A percentile compares a stretch with the other conserved stretches of the same genome.
Evolutionary conservation across 2,113 vertebrate species (phyloP).

Genomic region (Perccottus glenii): DNA sequence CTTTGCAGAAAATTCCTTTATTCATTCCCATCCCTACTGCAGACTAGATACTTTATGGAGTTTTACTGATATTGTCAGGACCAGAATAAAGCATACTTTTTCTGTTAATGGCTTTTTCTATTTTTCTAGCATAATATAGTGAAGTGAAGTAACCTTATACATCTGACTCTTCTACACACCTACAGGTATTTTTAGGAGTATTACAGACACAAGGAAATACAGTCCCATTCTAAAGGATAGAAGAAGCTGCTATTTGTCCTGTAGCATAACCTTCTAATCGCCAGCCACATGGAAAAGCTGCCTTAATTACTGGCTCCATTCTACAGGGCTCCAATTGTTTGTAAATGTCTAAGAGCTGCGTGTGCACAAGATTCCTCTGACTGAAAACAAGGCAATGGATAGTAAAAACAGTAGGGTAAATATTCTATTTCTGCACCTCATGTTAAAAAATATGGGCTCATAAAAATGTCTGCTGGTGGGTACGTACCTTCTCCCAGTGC

Average conservation of each 20-base stretch:
- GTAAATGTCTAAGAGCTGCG: slow-evolving; percentile 5
- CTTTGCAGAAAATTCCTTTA: slow-evolving; percentile 27
- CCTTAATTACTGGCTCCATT: slow-evolving; percentile 52
- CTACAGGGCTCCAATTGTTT: slow-evolving; percentile 18
- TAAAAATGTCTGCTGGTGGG: neutral
- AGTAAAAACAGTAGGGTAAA: neutral
- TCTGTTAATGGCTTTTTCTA: no score
- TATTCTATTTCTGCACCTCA: neutral
- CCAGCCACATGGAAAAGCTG: slow-evolving; percentile 45
- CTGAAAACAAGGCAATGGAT: slow-evolving; percentile 13
- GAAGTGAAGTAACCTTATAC: no score
- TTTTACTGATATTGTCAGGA: neutral
- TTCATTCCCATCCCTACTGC: neutral
- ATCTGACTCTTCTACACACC: slow-evolving; percentile 17
- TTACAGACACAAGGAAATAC: slow-evolving; percentile 43
- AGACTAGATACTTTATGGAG: neutral
- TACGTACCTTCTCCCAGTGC: slow-evolving; percentile 97
- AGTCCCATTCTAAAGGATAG: slow-evolving; percentile 32
- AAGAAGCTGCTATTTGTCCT: slow-evolving; percentile 48
- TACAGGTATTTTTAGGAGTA: slow-evolving; percentile 20
- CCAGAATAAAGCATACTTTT: no score
- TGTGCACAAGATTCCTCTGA: slow-evolving; percentile 9
- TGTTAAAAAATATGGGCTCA: neutral
- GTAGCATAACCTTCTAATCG: slow-evolving; percentile 47
- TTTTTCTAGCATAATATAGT: no score